These are phyloP conservation scores for Ryuthela nishihirai DNA, from an alignment of 2,888 invertebrate genomes.

Conservation along the genomic window DNA sequence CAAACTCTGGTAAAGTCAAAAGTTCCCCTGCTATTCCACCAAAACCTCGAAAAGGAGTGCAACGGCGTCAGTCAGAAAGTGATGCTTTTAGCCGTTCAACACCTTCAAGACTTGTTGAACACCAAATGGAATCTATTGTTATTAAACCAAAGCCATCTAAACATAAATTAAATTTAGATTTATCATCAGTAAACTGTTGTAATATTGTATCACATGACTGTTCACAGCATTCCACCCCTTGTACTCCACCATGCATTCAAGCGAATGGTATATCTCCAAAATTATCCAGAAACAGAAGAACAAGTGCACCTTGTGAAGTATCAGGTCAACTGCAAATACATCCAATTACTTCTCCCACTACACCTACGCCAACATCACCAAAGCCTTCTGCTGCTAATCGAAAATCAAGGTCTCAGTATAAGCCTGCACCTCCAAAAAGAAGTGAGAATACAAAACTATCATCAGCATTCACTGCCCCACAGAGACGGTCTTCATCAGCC, in stretches of 20 bases:
- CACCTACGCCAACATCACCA: conserved; percentile 1
- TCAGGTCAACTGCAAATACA: conserved; percentile 23
- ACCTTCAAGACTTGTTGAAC: conserved; percentile 16
- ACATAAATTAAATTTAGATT: conserved; percentile 26
- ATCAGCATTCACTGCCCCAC: conserved; percentile 25
- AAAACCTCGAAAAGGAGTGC: conserved; percentile 37
- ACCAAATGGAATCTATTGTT: conserved; percentile 21
- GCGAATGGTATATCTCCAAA: background rate
- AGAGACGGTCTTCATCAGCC: conserved; percentile 24
- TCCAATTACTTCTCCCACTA: conserved; percentile 10
- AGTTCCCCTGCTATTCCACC: conserved; percentile 38
- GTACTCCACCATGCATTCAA: background rate
- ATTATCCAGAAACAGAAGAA: conserved; percentile 3
- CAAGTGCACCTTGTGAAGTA: conserved; percentile 25
- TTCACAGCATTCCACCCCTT: background rate
- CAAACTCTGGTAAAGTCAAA: background rate
- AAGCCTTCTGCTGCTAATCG: conserved; percentile 20
- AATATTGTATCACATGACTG: background rate
- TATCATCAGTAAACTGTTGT: conserved; percentile 7
- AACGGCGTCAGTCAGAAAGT: conserved; percentile 35
- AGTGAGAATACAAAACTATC: conserved; percentile 70
- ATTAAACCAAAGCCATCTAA: conserved; percentile 28
- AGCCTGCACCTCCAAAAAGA: conserved; percentile 63
- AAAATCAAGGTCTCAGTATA: conserved; percentile 33
- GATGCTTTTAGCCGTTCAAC: conserved; percentile 26